Evolutionary conservation across 2,113 vertebrate species (phyloP), one percentile per base, ranked within the genome.

Genomic region (Carettochelys insculpta): DNA sequence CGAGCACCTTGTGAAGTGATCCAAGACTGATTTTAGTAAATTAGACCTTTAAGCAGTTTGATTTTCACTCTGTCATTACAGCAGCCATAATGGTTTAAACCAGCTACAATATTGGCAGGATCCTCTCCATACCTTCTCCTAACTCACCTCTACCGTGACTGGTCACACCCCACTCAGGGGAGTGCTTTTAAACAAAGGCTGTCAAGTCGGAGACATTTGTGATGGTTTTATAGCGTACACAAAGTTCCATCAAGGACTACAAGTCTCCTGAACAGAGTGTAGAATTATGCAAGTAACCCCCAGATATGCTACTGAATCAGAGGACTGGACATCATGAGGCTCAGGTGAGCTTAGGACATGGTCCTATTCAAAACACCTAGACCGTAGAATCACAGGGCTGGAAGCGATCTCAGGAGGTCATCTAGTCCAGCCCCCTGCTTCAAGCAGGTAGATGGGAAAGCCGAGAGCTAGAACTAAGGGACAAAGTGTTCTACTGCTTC

Each of bases 1-100:
- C n/a, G n/a, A n/a, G n/a, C n/a, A n/a, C n/a, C n/a, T n/a, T n/a
- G 38, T 38, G 61, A n/a, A 65, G 34, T 34, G 61, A 65, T 86
- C 47, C 80, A 52, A 9, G 78, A 77, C 43, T 41, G 80, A 79
- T 88, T 85, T 92, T 43, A 83, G 58, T 3, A 68, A 90, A 95
- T 95, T 94, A 94, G 86, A 88, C 71, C 90, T 48, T 88, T 91
- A 88, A 91, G 88, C 17, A 65, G 87, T 68, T 86, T 90, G 77
- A 8, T 51, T 92, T 96, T 90, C 90, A 77, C 83, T 82, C 77
- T 34, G 61, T 38, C 54, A 25, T 87, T 88, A 92, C 51, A 52
- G 5, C 27, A 13, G 31, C 27, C 54, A 41, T 1, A 41, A 38
- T 1, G 82, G 95, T 82, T 68, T 94, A 86, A 93, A 92, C 71